Percentiles rank a stretch among this genome's conserved stretches.
These are phyloP conservation scores for Adelosebastes latens DNA, from an alignment of 2,797 vertebrate species.

Conservation along the genomic window DNA sequence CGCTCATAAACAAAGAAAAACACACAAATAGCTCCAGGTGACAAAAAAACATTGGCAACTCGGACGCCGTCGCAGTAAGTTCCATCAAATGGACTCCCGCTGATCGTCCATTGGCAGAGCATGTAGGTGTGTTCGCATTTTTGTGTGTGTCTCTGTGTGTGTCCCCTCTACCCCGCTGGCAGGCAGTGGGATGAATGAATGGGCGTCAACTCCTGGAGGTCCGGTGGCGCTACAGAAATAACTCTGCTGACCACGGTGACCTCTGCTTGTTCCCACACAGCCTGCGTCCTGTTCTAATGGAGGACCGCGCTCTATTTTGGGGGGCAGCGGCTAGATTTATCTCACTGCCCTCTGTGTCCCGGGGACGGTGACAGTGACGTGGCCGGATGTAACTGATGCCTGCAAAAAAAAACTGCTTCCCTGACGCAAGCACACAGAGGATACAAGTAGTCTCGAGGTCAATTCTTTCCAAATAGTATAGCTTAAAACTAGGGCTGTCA, in stretches of 20 bases:
- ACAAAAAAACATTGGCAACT: conserved; percentile 40
- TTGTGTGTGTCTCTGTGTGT: conserved; percentile 25
- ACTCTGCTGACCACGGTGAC: conserved; percentile 78
- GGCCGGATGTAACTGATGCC: conserved; percentile 69
- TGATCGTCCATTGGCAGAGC: conserved; percentile 38
- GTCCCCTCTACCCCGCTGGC: conserved; percentile 61
- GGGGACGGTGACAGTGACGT: conserved; percentile 70
- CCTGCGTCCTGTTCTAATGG: conserved; percentile 74
- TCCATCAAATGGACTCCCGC: conserved; percentile 43
- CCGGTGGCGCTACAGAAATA: conserved; percentile 78
- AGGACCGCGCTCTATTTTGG: conserved; percentile 73
- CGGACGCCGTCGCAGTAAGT: conserved; percentile 6
- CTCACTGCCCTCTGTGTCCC: conserved; percentile 75
- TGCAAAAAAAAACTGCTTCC: conserved; percentile 31
- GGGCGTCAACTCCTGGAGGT: conserved; percentile 74
- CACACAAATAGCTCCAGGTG: conserved; percentile 39
- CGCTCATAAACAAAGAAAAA: conserved; percentile 19
- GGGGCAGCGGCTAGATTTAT: conserved; percentile 75
- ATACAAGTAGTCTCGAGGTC: conserved; percentile 53
- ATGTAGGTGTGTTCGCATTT: conserved; percentile 30
- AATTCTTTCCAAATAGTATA: not conserved
- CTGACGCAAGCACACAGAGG: conserved; percentile 61
- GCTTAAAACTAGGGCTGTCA: not conserved
- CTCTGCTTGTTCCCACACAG: conserved; percentile 76
- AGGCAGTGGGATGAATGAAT: conserved; percentile 71